Percentiles rank a stretch among this genome's conserved stretches.
Evolutionary conservation across 2,113 vertebrate species (phyloP).

Genomic region (Alethe diademata): DNA sequence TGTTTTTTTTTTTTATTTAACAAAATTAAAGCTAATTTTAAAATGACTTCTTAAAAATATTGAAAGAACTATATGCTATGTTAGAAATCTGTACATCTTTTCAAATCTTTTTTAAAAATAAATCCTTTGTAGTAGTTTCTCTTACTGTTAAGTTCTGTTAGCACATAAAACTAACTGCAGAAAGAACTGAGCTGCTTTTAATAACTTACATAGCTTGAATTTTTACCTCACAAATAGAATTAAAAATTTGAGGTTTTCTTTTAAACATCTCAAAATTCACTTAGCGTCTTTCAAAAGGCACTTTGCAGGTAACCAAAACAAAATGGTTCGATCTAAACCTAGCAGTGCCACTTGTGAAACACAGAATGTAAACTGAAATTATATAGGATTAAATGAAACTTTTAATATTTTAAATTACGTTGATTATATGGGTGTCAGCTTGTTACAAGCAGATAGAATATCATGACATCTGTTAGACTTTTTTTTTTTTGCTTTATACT

Average conservation of each 20-base stretch:
- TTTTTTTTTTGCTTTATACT: not conserved
- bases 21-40: not conserved
- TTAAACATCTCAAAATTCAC: not conserved
- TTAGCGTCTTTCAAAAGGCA: not conserved
- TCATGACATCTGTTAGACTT: not conserved
- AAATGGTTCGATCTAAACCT: not conserved
- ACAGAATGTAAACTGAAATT: not conserved
- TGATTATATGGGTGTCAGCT: not conserved
- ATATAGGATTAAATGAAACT: not conserved
- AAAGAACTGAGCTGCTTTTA: slow-evolving; percentile 10
- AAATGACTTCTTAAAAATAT: not conserved
- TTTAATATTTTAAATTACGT: not conserved
- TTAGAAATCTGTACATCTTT: not conserved
- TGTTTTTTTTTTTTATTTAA: not conserved
- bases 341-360: not conserved
- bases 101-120: not conserved
- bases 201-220: not conserved
- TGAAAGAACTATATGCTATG: not conserved
- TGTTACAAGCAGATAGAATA: not conserved
- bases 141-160: not conserved
- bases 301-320: not conserved
- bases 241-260: not conserved
- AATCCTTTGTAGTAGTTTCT: not conserved
- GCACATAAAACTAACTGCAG: not conserved
- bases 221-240: not conserved